phyloP scores from a whole-genome alignment of 2,888 invertebrate genomes.

The Archaeoteleia sp. region DNA sequence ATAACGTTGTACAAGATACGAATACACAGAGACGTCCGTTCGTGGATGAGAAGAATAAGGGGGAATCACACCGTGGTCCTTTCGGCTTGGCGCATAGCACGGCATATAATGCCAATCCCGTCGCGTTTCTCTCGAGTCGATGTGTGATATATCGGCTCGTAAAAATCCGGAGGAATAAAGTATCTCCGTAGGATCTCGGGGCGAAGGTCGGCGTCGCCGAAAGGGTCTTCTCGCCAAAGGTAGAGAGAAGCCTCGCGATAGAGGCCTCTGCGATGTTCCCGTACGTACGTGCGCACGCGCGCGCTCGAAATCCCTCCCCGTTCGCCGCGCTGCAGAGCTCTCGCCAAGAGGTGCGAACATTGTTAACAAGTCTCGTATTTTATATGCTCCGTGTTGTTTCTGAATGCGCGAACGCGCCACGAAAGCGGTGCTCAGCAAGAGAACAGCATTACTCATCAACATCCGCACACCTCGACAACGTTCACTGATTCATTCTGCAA shows the following conservation, averaged over 20 bases:
- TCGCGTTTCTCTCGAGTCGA: conserved; percentile 63
- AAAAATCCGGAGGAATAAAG: conserved; percentile 74
- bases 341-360: conserved; percentile 71
- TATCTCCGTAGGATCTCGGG: conserved; percentile 72
- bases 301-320: conserved; percentile 50
- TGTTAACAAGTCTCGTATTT: conserved; percentile 74
- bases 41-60: conserved; percentile 26
- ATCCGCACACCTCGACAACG: neutral
- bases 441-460: conserved; percentile 36
- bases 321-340: conserved; percentile 29
- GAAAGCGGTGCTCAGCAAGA: conserved; percentile 62
- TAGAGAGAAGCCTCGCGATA: conserved; percentile 47
- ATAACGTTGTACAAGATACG: conserved; percentile 31
- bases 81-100: conserved; percentile 49
- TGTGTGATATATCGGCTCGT: conserved; percentile 75
- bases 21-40: conserved; percentile 33
- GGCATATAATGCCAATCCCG: conserved; percentile 52
- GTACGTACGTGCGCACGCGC: conserved; percentile 45
- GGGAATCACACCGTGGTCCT: conserved; percentile 48
- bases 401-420: conserved; percentile 35
- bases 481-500: conserved; percentile 10
- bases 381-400: conserved; percentile 63
- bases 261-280: conserved; percentile 35
- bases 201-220: conserved; percentile 73
- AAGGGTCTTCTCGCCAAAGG: conserved; percentile 63